Evolutionary conservation across 2,888 invertebrate species (phyloP), one percentile per base, ranked within the genome.

Genomic region (Meganola albula): DNA sequence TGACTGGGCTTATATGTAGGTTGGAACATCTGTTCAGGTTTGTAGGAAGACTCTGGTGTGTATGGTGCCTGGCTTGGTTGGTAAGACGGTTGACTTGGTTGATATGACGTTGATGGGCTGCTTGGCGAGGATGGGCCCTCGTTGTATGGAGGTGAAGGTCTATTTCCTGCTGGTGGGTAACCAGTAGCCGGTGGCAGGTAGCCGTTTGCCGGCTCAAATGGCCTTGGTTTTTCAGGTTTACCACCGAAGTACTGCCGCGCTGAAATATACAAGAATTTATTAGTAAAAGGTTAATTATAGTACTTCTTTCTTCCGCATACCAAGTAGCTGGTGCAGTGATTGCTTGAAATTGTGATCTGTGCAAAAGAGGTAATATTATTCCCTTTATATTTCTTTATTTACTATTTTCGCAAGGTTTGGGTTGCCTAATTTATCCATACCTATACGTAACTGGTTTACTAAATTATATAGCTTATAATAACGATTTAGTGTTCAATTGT

Each of bases 181-280:
- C 80, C 85, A 4, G 68, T 74, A 2, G 1, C 40, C n/a, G 77
- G 74, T 12, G 82, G 84, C 2, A 82, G 61, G 31, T 82, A 82
- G 10, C 58, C 58, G 7, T 76, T 50, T 1, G 66, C 64, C 25
- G 90, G 85, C 63, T 90, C 89, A 63, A 92, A 92, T 1, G 92
- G 92, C 48, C 92, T 79, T n/a, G 92, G 92, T 60, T 87, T 90
- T 56, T 92, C 90, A 1, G 91, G 89, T 37, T 87, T 83, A 37
- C 88, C 88, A 40, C 90, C 90, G 71, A 67, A 91, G 88, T 89
- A 83, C 43, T 92, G 92, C 10, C 92, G 90, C 68, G 90, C 92
- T 92, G 85, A 45, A 79, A 80, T 32, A 33, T 40, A 49, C 40
- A 40, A 49, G 37, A 33, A 12, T 8, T 12, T 12, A 28, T 54